Conservation (phyloP, 2,113 vertebrate species). For the Chinchilla lanigera region DNA sequence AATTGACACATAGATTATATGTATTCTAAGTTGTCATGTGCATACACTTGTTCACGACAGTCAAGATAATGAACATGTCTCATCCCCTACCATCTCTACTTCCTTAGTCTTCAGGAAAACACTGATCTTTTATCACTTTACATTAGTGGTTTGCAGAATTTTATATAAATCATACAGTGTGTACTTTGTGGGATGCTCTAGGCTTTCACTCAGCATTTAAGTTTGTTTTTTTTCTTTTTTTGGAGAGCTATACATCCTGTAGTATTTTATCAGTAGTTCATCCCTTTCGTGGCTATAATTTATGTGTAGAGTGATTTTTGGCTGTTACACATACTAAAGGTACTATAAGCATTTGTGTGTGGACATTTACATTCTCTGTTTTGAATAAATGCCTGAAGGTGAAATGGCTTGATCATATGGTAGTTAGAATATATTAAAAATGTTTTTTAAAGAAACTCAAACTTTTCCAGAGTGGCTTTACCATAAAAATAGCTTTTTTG, state of each 20-base stretch:
- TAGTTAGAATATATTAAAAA: slow-evolving; percentile 24
- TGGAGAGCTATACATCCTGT: background rate
- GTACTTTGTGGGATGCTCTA: background rate
- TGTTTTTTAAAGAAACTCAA: background rate
- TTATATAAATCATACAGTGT: background rate
- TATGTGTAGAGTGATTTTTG: background rate
- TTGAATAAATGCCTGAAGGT: background rate
- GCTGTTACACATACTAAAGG: background rate
- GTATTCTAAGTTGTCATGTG: background rate
- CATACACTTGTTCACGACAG: background rate
- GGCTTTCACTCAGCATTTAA: background rate
- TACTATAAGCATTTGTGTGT: background rate
- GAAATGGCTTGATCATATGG: slow-evolving; percentile 34
- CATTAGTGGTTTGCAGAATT: slow-evolving; percentile 1
- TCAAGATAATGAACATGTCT: background rate
- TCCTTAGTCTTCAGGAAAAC: background rate
- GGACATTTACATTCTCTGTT: background rate
- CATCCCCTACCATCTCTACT: background rate
- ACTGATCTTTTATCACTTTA: background rate
- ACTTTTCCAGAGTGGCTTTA: slow-evolving; percentile 26
- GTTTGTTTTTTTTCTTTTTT: background rate
- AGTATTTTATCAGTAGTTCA: background rate
- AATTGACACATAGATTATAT: background rate
- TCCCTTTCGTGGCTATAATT: background rate
- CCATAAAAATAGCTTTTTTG: background rate